Conservation (phyloP, 2,113 vertebrate species). For the Poeciliopsis prolifica region DNA sequence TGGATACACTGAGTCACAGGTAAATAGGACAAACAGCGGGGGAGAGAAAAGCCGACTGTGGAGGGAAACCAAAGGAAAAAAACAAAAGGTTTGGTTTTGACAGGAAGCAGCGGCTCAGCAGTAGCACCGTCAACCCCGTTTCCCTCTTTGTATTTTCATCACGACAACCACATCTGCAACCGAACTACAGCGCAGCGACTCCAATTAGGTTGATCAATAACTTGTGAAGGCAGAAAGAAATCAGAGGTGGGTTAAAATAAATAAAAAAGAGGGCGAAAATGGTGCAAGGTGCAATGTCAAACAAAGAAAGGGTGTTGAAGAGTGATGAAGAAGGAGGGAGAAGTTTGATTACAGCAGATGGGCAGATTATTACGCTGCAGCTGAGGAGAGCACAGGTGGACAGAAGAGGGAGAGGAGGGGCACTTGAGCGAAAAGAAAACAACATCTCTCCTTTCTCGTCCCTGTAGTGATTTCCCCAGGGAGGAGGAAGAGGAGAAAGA, state of each 20-base stretch:
- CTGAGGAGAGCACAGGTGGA: constrained; percentile 58
- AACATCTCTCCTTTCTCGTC: constrained; percentile 36
- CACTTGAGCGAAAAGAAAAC: constrained; percentile 64
- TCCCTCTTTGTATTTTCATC: constrained; percentile 15
- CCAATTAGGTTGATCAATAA: constrained; percentile 68
- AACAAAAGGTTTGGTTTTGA: constrained; percentile 43
- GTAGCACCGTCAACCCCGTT: constrained; percentile 27
- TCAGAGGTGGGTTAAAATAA: background rate
- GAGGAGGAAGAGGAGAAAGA: constrained; percentile 9
- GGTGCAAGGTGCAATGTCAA: constrained; percentile 19
- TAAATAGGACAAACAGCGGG: constrained; percentile 42
- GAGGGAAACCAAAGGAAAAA: background rate
- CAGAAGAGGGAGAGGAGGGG: constrained; percentile 10
- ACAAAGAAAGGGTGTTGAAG: constrained; percentile 10
- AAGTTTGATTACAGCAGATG: constrained; percentile 52
- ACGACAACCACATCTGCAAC: constrained; percentile 58
- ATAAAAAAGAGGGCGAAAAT: background rate
- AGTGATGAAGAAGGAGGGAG: constrained; percentile 9
- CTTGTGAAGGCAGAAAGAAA: constrained; percentile 15
- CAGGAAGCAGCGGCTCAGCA: constrained; percentile 39
- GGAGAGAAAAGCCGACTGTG: constrained; percentile 3
- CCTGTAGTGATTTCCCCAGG: constrained; percentile 67
- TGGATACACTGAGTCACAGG: constrained; percentile 35
- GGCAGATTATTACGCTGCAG: constrained; percentile 48
- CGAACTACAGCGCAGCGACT: constrained; percentile 65